A percentile compares a stretch with the other conserved stretches of the same genome.
Evolutionary conservation across 2,113 vertebrate species (phyloP).

Genomic region (Scortum barcoo): DNA sequence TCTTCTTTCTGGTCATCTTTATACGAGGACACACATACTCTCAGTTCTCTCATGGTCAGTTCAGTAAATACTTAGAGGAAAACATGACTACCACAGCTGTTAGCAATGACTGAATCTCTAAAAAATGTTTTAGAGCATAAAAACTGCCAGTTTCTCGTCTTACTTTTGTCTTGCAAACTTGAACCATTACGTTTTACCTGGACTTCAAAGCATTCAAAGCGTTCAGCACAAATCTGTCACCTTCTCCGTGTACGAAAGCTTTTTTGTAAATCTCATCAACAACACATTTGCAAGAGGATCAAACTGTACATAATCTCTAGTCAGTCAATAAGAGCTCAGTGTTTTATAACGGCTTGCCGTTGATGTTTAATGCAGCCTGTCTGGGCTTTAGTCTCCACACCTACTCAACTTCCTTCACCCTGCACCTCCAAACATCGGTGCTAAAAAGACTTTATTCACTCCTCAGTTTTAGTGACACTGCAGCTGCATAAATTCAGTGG

Average conservation of each 20-base stretch:
- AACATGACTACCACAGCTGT: not conserved
- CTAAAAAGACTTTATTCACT: not conserved
- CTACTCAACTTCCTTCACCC: not conserved
- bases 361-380: constrained; percentile 13
- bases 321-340: constrained; percentile 22
- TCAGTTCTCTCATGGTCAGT: not conserved
- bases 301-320: not conserved
- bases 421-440: not conserved
- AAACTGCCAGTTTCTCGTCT: not conserved
- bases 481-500: not conserved
- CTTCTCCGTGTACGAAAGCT: not conserved
- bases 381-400: constrained; percentile 26
- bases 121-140: not conserved
- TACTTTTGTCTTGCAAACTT: not conserved
- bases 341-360: constrained; percentile 23
- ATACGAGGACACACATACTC: no score
- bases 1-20: not conserved
- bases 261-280: constrained; percentile 13
- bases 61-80: not conserved
- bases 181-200: not conserved
- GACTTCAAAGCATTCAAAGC: not conserved
- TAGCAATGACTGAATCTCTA: not conserved
- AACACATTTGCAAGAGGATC: not conserved
- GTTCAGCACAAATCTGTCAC: not conserved
- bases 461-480: not conserved